A percentile compares a stretch with the other conserved stretches of the same genome.
Conservation (phyloP, 2,113 vertebrate genomes). For the Xenopus borealis region DNA sequence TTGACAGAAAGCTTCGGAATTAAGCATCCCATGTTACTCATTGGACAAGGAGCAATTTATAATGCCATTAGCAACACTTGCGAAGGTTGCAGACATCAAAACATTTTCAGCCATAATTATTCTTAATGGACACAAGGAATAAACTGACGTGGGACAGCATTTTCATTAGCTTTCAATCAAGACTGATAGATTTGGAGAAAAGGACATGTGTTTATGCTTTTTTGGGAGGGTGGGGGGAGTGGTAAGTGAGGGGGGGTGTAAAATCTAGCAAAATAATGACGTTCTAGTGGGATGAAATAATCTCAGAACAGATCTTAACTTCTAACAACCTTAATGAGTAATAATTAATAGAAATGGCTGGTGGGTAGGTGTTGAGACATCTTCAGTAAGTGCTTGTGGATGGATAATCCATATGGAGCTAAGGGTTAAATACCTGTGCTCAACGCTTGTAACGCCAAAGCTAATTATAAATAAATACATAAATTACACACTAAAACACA, state of each 20-base stretch:
- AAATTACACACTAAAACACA: too few relatives aligned
- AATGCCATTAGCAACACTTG: constrained; percentile 99
- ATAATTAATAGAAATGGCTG: constrained; percentile 66
- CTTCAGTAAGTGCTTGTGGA: constrained; percentile 4
- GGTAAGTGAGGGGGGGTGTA: constrained; percentile 5
- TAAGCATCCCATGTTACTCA: constrained; percentile 94
- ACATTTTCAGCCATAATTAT: constrained; percentile 99
- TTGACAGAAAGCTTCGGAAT: constrained; percentile 99
- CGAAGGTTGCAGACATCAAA: constrained; percentile 99
- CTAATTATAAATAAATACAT: neutral
- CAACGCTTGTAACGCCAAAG: neutral
- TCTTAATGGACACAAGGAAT: constrained; percentile 99
- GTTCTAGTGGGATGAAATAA: constrained; percentile 75
- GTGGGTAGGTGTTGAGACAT: constrained; percentile 8
- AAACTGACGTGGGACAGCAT: constrained; percentile 98
- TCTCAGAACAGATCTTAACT: constrained; percentile 75
- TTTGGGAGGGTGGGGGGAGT: neutral
- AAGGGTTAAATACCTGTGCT: constrained; percentile 3
- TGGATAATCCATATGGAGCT: neutral
- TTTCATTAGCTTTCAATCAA: constrained; percentile 99
- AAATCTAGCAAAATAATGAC: constrained; percentile 81
- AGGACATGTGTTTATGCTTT: constrained; percentile 75
- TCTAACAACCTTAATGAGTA: constrained; percentile 76
- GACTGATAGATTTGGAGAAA: constrained; percentile 89
- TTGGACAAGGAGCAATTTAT: constrained; percentile 99